These are phyloP conservation scores for Caenorhabditis panamensis DNA, from an alignment of 2,888 invertebrate species.

Conservation along the genomic window DNA sequence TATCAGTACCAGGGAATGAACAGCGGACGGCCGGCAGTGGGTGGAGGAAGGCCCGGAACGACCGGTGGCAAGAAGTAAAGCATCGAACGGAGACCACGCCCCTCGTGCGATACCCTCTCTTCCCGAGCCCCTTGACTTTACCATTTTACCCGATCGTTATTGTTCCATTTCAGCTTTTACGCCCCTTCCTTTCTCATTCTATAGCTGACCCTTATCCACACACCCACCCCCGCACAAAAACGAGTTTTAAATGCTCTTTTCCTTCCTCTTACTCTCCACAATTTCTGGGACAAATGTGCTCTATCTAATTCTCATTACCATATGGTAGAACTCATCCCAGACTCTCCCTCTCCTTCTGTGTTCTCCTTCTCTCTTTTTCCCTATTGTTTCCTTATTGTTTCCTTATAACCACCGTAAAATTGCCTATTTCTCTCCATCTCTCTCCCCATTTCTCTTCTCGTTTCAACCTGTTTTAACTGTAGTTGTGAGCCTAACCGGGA, in stretches of 20 bases:
- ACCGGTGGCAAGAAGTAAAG: constrained; percentile 59
- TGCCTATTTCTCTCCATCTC: constrained; percentile 10
- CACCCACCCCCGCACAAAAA: constrained; percentile 33
- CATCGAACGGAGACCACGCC: background rate
- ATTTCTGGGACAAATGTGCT: constrained; percentile 2
- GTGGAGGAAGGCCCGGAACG: constrained; percentile 59
- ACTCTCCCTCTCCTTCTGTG: constrained; percentile 59
- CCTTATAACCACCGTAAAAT: constrained; percentile 15
- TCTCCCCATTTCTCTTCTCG: background rate
- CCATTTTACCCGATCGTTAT: constrained; percentile 28
- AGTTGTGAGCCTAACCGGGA: constrained; percentile 56
- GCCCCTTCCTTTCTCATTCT: constrained; percentile 7
- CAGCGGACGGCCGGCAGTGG: constrained; percentile 78
- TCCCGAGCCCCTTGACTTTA: too few species aligned
- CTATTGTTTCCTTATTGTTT: background rate
- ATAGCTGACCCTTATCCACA: constrained; percentile 4
- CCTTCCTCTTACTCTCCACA: constrained; percentile 12
- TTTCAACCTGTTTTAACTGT: constrained; percentile 37
- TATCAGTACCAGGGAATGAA: constrained; percentile 84
- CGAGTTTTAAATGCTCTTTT: constrained; percentile 51
- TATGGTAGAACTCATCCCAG: constrained; percentile 12
- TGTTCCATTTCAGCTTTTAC: constrained; percentile 41
- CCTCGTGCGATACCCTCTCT: background rate
- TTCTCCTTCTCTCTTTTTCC: constrained; percentile 25
- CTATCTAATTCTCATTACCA: constrained; percentile 13